Evolutionary conservation across 2,888 invertebrate species (phyloP).

Genomic region (Siphlonurus alternatus): DNA sequence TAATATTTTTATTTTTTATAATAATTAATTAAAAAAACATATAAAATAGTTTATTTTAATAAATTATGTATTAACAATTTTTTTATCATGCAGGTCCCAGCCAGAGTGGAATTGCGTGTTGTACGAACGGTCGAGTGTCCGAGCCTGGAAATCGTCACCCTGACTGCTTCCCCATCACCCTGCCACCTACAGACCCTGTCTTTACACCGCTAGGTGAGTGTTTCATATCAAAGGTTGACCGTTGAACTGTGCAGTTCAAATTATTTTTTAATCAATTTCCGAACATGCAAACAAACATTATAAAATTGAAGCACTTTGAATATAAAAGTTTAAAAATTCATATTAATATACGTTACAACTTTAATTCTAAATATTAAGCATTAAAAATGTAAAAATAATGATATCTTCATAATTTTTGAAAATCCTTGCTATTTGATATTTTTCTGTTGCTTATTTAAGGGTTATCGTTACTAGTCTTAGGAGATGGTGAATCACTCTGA

Average conservation of each 20-base stretch:
- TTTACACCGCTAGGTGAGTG: constrained; percentile 21
- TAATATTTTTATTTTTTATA: neutral
- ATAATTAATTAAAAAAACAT: neutral
- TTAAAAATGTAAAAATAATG: too few species aligned
- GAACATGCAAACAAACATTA: neutral
- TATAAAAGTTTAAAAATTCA: neutral
- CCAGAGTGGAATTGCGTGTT: constrained; percentile 24
- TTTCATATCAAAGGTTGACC: neutral
- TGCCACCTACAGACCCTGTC: constrained; percentile 26
- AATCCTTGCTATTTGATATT: too few species aligned
- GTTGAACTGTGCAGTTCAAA: neutral
- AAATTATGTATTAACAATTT: neutral
- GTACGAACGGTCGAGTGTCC: constrained; percentile 21
- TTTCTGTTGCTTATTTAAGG: too few species aligned
- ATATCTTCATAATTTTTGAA: too few species aligned
- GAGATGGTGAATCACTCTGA: too few species aligned
- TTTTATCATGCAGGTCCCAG: constrained; percentile 15
- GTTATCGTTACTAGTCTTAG: too few species aligned
- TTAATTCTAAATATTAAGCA: too few species aligned
- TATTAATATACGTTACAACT: neutral
- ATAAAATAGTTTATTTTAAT: neutral
- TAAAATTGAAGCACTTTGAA: neutral
- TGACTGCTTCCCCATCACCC: constrained; percentile 23
- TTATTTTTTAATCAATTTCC: constrained; percentile 1
- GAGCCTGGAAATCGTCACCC: constrained; percentile 20